Conservation (phyloP, 2,797 vertebrate genomes). For the Loris lydekkerianus region DNA sequence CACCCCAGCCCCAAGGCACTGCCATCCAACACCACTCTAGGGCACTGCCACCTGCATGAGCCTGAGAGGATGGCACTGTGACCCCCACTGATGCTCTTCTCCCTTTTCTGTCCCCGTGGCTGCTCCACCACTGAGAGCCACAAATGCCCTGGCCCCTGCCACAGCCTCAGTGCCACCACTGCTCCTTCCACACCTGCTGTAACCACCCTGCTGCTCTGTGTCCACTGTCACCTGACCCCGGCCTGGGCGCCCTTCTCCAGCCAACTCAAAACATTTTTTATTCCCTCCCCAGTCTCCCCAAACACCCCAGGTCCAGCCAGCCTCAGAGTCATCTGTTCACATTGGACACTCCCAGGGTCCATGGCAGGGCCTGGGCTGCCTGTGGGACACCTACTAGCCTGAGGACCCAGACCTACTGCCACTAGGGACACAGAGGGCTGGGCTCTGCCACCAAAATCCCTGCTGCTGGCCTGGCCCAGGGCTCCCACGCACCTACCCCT, state of each 20-base stretch:
- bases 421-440: too few relatives aligned
- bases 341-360: not conserved
- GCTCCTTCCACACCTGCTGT: too few relatives aligned
- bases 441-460: not conserved
- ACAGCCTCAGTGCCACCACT: not conserved
- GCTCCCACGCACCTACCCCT: rapidly evolving
- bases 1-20: too few relatives aligned
- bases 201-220: not conserved
- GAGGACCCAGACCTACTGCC: too few relatives aligned
- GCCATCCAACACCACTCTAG: not conserved
- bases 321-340: rapidly evolving
- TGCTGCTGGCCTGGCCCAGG: not conserved
- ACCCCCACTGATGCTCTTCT: rapidly evolving
- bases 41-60: rapidly evolving
- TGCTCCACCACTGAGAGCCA: not conserved
- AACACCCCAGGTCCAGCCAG: rapidly evolving
- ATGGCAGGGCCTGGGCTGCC: not conserved
- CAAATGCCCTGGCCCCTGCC: not conserved
- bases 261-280: not conserved
- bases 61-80: rapidly evolving
- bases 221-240: not conserved
- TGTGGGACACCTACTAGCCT: too few relatives aligned
- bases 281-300: too few relatives aligned
- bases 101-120: too few relatives aligned
- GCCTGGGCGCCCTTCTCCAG: not conserved